Conservation (phyloP, 2,797 vertebrate species). For the Urophycis tenuis region DNA sequence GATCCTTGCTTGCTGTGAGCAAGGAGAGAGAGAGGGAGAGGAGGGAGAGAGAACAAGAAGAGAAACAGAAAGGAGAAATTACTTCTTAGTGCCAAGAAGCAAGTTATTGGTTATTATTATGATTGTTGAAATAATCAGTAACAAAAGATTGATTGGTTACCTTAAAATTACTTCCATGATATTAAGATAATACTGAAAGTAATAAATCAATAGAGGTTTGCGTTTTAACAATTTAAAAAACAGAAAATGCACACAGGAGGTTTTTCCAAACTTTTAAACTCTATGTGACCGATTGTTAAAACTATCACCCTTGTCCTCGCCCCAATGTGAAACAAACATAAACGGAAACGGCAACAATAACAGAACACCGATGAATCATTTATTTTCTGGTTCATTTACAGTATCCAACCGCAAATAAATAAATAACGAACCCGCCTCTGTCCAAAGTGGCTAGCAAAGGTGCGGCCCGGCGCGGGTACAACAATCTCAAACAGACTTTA, state of each 20-base stretch:
- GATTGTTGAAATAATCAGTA: constrained; percentile 20
- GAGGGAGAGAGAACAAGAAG: constrained; percentile 33
- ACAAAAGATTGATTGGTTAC: constrained; percentile 13
- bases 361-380: neutral
- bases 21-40: constrained; percentile 34
- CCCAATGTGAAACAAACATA: neutral
- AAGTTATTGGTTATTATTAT: neutral
- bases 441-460: neutral
- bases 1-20: constrained; percentile 99
- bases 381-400: neutral
- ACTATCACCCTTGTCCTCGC: neutral
- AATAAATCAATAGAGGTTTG: neutral
- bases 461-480: neutral
- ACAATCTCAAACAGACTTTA: neutral
- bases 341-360: neutral
- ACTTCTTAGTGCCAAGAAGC: constrained; percentile 1
- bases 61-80: constrained; percentile 26
- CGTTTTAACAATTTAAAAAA: neutral
- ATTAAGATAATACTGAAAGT: constrained; percentile 7
- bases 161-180: constrained; percentile 19
- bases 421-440: neutral
- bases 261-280: neutral
- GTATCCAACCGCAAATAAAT: neutral
- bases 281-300: neutral
- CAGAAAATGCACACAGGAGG: neutral